Conservation (phyloP, 2,797 vertebrate genomes). For the Xyrichtys novacula region DNA sequence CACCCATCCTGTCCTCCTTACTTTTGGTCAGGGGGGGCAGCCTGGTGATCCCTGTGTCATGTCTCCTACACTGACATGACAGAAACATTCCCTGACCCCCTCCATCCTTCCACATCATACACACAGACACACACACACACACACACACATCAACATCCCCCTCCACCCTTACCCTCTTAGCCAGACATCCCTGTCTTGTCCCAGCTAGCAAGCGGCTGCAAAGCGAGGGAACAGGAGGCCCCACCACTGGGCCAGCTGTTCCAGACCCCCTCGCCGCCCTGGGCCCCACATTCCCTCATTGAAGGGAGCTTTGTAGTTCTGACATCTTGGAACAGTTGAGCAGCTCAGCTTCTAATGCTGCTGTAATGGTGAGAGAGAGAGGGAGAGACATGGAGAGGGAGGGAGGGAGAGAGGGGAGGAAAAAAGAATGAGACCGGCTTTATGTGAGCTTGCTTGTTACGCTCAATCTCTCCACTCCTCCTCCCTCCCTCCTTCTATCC, state of each 20-base stretch:
- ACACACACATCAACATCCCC: no score
- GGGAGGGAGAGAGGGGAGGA: constrained; percentile 50
- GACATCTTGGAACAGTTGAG: constrained; percentile 86
- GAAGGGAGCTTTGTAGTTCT: constrained; percentile 86
- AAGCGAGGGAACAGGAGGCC: constrained; percentile 80
- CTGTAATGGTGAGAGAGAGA: constrained; percentile 80
- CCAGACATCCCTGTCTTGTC: constrained; percentile 80
- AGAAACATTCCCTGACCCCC: constrained; percentile 49
- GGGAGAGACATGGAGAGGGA: constrained; percentile 44
- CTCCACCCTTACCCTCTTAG: background rate
- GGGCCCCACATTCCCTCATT: constrained; percentile 84
- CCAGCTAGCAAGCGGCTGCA: constrained; percentile 77
- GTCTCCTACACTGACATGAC: constrained; percentile 46
- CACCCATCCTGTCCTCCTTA: constrained; percentile 34
- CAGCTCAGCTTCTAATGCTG: constrained; percentile 83
- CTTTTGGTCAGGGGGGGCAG: constrained; percentile 55
- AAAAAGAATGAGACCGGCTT: constrained; percentile 75
- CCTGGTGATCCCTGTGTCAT: constrained; percentile 54
- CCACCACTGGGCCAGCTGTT: constrained; percentile 85
- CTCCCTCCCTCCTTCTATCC: constrained; percentile 48
- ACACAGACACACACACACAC: constrained; percentile 6
- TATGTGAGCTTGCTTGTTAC: constrained; percentile 80
- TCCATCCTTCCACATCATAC: constrained; percentile 6
- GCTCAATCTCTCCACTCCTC: constrained; percentile 72
- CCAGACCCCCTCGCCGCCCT: constrained; percentile 79